Conservation (phyloP, 2,797 vertebrate genomes). For the Synaphobranchus kaupii region DNA sequence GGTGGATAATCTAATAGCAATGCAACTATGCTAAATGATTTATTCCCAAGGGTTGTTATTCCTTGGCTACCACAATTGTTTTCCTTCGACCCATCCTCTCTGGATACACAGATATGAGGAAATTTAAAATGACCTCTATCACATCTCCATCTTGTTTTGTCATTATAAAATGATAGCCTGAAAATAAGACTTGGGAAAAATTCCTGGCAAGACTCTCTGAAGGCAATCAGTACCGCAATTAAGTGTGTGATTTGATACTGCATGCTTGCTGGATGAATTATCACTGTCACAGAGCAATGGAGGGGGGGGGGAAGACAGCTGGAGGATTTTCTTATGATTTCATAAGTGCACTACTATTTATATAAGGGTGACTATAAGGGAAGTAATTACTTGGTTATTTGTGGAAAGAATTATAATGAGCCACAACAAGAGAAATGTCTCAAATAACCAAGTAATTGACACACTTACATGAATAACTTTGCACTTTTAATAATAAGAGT, state of each 20-base stretch:
- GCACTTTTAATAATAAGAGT: neutral
- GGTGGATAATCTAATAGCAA: neutral
- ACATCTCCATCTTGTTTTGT: neutral
- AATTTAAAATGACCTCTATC: neutral
- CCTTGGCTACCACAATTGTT: neutral
- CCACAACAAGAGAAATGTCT: neutral
- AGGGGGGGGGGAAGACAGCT: neutral
- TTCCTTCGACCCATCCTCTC: slow-evolving; percentile 26
- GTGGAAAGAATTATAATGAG: neutral
- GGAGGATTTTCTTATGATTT: neutral
- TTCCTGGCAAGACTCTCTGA: slow-evolving; percentile 35
- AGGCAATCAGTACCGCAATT: slow-evolving; percentile 42
- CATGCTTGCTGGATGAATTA: slow-evolving; percentile 29
- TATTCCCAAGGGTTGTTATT: neutral
- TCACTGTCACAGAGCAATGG: neutral
- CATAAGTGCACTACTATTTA: slow-evolving; percentile 7
- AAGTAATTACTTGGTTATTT: neutral
- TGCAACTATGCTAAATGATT: neutral
- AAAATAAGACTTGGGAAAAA: slow-evolving; percentile 33
- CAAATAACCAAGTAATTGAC: neutral
- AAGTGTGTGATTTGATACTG: slow-evolving; percentile 25
- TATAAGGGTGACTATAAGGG: neutral
- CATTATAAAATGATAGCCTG: slow-evolving; percentile 28
- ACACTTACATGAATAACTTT: neutral
- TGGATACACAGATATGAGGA: neutral